Conservation (phyloP, 2,888 invertebrate species). For the Balanococcus diminutus region DNA sequence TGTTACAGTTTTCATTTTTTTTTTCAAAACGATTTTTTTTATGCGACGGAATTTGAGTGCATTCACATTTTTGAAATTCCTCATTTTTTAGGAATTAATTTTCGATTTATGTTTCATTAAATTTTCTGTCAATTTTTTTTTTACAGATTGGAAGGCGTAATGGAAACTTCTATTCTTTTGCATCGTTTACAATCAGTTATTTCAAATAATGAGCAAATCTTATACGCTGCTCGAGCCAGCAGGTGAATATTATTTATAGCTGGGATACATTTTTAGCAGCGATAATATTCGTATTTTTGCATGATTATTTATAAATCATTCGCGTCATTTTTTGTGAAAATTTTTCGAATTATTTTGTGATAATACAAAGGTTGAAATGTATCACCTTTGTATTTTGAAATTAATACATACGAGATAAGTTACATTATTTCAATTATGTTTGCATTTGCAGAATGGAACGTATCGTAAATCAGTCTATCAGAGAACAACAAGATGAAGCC, state of each 20-base stretch:
- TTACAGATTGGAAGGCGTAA: constrained; percentile 79
- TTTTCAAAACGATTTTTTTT: neutral
- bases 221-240: constrained; percentile 50
- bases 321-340: neutral
- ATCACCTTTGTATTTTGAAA: neutral
- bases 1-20: neutral
- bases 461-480: constrained; percentile 81
- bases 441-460: constrained; percentile 76
- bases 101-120: neutral
- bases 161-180: constrained; percentile 74
- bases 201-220: constrained; percentile 42
- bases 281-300: too few species aligned
- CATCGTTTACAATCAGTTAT: constrained; percentile 71
- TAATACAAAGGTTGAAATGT: neutral
- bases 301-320: constrained; percentile 15
- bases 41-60: neutral
- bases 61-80: neutral
- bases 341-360: neutral
- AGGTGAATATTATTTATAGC: neutral
- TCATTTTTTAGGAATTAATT: neutral
- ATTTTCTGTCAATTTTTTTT: neutral
- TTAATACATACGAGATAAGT: neutral
- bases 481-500: constrained; percentile 92
- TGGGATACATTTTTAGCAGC: too few species aligned
- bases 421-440: neutral